phyloP scores from a whole-genome alignment of 2,888 invertebrate genomes.

The Ophion ellenae region DNA sequence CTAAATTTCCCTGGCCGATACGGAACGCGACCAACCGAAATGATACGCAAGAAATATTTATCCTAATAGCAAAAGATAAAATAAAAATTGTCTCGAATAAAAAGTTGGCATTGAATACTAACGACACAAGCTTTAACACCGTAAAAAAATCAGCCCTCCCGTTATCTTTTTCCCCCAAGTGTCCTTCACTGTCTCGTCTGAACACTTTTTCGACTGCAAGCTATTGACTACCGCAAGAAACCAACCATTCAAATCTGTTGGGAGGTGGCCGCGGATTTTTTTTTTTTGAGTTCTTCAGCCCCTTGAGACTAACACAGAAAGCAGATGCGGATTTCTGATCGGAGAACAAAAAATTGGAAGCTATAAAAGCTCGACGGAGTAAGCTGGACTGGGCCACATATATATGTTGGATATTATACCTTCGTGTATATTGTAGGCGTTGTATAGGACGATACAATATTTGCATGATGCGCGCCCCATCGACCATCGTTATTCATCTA shows the following conservation, averaged over 20 bases:
- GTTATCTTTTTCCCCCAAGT: background rate
- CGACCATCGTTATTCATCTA: conserved; percentile 65
- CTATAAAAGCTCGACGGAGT: background rate
- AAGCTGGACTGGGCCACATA: conserved; percentile 6
- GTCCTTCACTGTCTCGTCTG: background rate
- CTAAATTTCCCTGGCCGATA: no score
- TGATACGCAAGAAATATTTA: no score
- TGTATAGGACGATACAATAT: conserved; percentile 43
- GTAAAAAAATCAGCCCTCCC: background rate
- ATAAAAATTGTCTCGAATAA: no score
- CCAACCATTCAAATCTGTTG: background rate
- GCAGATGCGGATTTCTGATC: background rate
- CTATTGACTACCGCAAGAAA: background rate
- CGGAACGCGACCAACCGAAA: no score
- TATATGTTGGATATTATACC: conserved; percentile 27
- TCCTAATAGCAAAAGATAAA: no score
- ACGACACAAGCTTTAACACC: no score
- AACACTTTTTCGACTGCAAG: background rate
- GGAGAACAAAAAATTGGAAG: background rate
- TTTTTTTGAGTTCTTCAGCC: background rate
- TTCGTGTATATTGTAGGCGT: conserved; percentile 24
- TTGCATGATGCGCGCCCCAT: conserved; percentile 62
- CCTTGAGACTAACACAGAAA: background rate
- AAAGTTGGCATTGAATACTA: no score
- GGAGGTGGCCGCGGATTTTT: background rate